Evolutionary conservation across 2,797 vertebrate species (phyloP).

Genomic region (Melanitta fusca): DNA sequence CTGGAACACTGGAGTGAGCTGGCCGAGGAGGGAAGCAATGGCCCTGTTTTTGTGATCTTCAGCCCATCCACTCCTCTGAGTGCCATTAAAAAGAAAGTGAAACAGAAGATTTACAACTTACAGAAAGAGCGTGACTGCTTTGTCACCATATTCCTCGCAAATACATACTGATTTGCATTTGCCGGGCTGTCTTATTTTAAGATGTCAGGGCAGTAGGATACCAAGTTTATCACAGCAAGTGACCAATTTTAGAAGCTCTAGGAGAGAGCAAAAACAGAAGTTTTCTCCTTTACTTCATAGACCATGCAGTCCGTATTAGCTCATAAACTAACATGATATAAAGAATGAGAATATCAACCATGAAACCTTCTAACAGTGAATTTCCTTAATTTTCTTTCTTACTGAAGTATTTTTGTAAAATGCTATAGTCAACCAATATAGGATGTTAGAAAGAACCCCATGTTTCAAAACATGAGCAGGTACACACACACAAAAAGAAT

Average conservation of each 20-base stretch:
- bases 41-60: background rate
- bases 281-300: background rate
- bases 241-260: background rate
- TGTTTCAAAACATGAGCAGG: background rate
- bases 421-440: background rate
- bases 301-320: background rate
- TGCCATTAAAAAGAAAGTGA: background rate
- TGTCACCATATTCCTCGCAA: background rate
- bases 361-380: rapidly evolving
- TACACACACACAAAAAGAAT: background rate
- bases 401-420: background rate
- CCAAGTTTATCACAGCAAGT: background rate
- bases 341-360: background rate
- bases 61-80: background rate
- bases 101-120: background rate
- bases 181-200: background rate
- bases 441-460: background rate
- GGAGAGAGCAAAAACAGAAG: background rate
- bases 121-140: background rate
- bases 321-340: background rate
- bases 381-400: too few relatives aligned
- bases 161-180: background rate
- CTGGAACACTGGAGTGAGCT: background rate
- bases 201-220: background rate
- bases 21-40: background rate